A percentile compares a stretch with the other conserved stretches of the same genome.
Evolutionary conservation across 2,797 vertebrate genomes (phyloP).

Genomic region (Eulemur rubriventer): DNA sequence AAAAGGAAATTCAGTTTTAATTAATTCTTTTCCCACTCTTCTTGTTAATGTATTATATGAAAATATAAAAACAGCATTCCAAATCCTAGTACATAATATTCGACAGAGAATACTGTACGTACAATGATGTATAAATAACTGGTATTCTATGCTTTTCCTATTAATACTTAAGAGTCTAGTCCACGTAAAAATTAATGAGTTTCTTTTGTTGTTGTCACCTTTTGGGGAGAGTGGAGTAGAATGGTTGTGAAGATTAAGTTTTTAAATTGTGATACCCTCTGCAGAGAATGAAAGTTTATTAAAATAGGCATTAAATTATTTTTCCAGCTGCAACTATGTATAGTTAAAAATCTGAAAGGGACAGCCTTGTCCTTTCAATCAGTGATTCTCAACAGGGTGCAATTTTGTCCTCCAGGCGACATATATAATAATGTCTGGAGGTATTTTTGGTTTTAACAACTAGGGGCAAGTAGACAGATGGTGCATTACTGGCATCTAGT

Average conservation of each 20-base stretch:
- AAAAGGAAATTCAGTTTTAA: conserved; percentile 52
- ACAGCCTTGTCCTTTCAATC: not conserved
- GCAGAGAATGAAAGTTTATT: not conserved
- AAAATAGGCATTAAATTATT: conserved; percentile 33
- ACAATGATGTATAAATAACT: conserved; percentile 23
- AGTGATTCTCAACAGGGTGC: not conserved
- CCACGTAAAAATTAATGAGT: conserved; percentile 62
- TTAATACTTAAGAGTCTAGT: conserved; percentile 46
- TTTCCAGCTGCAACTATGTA: not conserved
- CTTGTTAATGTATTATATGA: not conserved
- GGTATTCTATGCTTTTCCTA: conserved; percentile 18
- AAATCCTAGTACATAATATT: conserved; percentile 25
- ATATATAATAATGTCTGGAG: not conserved
- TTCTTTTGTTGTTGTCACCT: not conserved
- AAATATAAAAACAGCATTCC: not conserved
- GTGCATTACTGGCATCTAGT: not conserved
- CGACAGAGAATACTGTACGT: not conserved
- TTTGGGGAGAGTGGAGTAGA: not conserved
- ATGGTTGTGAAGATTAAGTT: not conserved
- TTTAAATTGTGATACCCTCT: not conserved
- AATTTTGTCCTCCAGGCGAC: not conserved
- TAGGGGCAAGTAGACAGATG: not conserved
- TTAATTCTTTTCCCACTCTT: not conserved
- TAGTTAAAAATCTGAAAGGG: not conserved
- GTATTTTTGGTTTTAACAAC: not conserved